Evolutionary conservation across 2,797 vertebrate genomes (phyloP).

Genomic region (Ispidina lecontei): DNA sequence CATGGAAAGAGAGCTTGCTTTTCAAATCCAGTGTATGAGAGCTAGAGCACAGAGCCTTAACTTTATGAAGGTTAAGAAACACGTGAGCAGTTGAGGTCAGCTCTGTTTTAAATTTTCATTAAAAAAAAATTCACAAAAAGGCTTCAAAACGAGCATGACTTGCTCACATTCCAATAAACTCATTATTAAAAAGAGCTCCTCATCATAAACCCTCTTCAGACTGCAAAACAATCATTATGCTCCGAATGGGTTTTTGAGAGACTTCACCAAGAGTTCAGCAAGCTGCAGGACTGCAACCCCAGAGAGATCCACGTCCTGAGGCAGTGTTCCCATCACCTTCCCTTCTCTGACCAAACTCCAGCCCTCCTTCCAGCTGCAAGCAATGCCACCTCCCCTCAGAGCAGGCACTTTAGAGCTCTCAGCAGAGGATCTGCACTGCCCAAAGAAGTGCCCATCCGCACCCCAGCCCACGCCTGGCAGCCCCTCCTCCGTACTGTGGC

Average conservation of each 20-base stretch:
- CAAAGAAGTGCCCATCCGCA: not conserved
- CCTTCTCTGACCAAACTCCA: not conserved
- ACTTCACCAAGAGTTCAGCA: not conserved
- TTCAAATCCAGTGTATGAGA: not conserved
- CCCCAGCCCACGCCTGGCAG: rapidly evolving
- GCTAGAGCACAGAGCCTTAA: not conserved
- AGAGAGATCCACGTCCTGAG: not conserved
- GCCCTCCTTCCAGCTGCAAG: not conserved
- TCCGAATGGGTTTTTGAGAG: not conserved
- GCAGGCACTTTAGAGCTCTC: not conserved
- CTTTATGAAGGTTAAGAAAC: not conserved
- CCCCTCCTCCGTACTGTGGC: rapidly evolving
- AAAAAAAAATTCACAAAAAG: not conserved
- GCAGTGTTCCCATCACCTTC: not conserved
- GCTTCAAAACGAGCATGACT: not conserved
- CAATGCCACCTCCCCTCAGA: rapidly evolving
- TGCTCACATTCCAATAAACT: not conserved
- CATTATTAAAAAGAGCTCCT: not conserved
- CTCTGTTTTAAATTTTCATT: not conserved
- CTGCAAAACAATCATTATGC: not conserved
- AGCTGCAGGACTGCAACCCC: not conserved
- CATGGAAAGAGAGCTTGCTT: not conserved
- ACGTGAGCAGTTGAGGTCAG: not conserved
- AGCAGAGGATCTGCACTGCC: not conserved
- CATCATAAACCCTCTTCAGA: not conserved